These are phyloP conservation scores for Anhinga anhinga DNA, from an alignment of 2,113 vertebrate species.

Conservation along the genomic window DNA sequence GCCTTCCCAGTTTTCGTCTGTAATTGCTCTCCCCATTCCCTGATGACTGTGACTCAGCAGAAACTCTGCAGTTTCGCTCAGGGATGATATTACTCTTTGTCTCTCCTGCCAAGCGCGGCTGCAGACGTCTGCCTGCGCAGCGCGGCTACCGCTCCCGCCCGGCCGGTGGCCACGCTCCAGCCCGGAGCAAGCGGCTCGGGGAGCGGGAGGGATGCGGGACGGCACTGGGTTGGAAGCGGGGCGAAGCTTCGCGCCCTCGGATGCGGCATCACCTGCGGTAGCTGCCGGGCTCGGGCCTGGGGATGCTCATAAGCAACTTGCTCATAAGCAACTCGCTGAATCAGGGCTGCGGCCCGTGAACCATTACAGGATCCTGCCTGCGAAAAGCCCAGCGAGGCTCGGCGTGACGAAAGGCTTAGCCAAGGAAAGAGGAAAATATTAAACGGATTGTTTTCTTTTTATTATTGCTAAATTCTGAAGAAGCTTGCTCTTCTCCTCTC, in stretches of 20 bases:
- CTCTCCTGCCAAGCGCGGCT: slow-evolving; percentile 11
- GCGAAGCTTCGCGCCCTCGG: background rate
- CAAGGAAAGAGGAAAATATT: background rate
- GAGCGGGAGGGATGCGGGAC: background rate
- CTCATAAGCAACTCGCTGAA: rapidly evolving
- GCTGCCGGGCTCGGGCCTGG: background rate
- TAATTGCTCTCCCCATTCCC: slow-evolving; percentile 54
- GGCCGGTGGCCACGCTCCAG: background rate
- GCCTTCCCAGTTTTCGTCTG: slow-evolving; percentile 59
- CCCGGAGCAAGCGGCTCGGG: background rate
- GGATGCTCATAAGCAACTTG: background rate
- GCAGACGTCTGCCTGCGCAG: background rate
- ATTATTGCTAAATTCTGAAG: background rate
- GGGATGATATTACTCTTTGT: background rate
- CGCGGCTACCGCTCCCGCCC: background rate
- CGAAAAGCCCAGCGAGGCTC: background rate
- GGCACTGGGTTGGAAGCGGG: background rate
- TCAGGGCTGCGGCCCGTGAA: background rate
- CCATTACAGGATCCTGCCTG: rapidly evolving
- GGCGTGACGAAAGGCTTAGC: background rate
- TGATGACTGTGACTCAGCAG: slow-evolving; percentile 53
- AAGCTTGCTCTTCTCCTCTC: background rate
- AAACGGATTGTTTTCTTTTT: background rate
- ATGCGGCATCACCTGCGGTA: background rate
- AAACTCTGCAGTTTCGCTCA: slow-evolving; percentile 53